Percentiles rank a stretch among this genome's conserved stretches.
Evolutionary conservation across 2,797 vertebrate species (phyloP).

Genomic region (Schizothorax lantsangensis): DNA sequence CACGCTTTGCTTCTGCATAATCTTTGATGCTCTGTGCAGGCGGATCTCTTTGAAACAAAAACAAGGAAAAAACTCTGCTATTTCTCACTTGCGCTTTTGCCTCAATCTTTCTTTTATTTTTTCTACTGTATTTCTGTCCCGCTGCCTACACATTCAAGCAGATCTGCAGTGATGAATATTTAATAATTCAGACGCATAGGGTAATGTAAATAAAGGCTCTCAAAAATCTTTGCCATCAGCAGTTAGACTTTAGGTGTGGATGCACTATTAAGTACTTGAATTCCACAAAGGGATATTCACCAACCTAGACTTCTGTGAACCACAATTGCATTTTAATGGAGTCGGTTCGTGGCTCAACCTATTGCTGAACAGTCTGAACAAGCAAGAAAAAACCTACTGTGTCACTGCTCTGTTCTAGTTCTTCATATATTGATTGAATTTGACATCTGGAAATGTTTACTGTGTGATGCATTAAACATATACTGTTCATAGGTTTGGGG

Average conservation of each 20-base stretch:
- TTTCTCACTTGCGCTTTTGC: conserved; percentile 24
- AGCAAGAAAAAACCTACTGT: not conserved
- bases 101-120: conserved; percentile 37
- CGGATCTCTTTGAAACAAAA: conserved; percentile 29
- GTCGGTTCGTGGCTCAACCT: not conserved
- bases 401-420: not conserved
- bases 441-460: not conserved
- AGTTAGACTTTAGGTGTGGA: conserved; percentile 65
- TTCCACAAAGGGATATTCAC: conserved; percentile 53
- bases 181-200: conserved; percentile 62
- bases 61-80: not conserved
- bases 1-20: conserved; percentile 31
- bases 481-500: not conserved
- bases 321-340: conserved; percentile 1
- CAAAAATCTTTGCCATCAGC: conserved; percentile 60
- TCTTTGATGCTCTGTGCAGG: conserved; percentile 29
- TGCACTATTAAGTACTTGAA: conserved; percentile 35
- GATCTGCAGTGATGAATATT: conserved; percentile 76
- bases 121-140: conserved; percentile 34
- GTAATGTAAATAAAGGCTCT: conserved; percentile 45
- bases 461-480: not conserved
- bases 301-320: conserved; percentile 4
- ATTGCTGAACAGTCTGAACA: not conserved
- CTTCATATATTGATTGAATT: not conserved
- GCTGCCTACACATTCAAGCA: conserved; percentile 54